These are phyloP conservation scores for Sphinx pinastri DNA, from an alignment of 2,888 invertebrate genomes.

Conservation along the genomic window DNA sequence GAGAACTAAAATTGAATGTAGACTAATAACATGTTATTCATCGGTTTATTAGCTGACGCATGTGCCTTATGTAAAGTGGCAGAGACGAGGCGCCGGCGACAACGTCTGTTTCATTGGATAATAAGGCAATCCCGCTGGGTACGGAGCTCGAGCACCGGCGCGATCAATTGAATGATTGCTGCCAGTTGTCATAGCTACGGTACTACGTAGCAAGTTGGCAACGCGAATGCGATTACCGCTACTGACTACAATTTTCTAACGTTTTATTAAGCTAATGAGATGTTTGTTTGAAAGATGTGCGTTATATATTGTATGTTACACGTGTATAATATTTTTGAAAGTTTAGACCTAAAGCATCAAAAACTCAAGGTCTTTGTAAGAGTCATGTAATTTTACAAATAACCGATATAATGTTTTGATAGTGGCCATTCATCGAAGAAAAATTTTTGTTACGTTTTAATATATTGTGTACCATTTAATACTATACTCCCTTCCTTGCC, in stretches of 20 bases:
- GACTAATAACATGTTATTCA: not conserved
- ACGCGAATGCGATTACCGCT: slow-evolving; percentile 11
- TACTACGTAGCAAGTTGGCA: slow-evolving; percentile 2
- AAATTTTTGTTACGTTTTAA: no score
- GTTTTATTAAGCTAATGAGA: no score
- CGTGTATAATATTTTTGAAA: no score
- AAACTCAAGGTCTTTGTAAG: no score
- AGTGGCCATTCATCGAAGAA: no score
- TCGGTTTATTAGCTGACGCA: slow-evolving; percentile 17
- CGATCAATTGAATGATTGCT: slow-evolving; percentile 74
- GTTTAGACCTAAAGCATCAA: no score
- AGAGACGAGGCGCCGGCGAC: slow-evolving; percentile 53
- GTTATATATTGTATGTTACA: no score
- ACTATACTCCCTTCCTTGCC: no score
- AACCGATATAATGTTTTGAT: no score
- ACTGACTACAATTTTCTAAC: not conserved
- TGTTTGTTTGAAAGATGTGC: no score
- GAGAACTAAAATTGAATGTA: not conserved
- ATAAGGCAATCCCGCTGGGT: slow-evolving; percentile 68
- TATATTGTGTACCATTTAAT: no score
- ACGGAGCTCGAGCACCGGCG: slow-evolving; percentile 42
- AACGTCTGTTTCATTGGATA: slow-evolving; percentile 65
- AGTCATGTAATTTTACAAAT: no score
- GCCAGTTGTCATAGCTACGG: slow-evolving; percentile 61
- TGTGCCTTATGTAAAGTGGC: slow-evolving; percentile 48